phyloP scores from a whole-genome alignment of 2,888 invertebrate species.

The Trachelus stipa region DNA sequence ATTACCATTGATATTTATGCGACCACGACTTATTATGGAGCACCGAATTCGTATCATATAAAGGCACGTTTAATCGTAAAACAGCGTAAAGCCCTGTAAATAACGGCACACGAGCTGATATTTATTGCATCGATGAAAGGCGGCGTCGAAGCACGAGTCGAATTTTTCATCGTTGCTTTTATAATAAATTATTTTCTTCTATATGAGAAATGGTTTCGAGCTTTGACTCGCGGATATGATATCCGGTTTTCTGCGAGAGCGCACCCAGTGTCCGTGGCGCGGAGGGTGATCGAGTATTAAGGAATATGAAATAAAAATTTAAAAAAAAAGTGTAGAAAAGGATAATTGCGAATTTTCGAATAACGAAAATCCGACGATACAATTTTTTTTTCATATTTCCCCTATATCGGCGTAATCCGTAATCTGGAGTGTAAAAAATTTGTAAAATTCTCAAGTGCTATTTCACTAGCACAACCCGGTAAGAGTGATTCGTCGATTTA shows the following conservation, averaged over 20 bases:
- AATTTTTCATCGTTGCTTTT: slow-evolving; percentile 5
- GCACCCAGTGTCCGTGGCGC: background rate
- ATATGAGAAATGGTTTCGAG: slow-evolving; percentile 10
- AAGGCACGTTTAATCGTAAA: slow-evolving; percentile 24
- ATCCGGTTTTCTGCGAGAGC: slow-evolving; percentile 7
- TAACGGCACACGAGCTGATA: slow-evolving; percentile 33
- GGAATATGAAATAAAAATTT: background rate
- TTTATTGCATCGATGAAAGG: slow-evolving; percentile 35
- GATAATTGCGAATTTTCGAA: background rate
- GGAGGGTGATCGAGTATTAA: background rate
- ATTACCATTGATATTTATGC: slow-evolving; percentile 11
- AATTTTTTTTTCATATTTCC: background rate
- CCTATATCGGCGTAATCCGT: background rate
- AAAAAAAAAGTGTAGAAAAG: background rate
- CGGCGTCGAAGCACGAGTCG: slow-evolving; percentile 20
- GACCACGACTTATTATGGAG: slow-evolving; percentile 1
- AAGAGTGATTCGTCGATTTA: background rate
- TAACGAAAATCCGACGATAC: background rate
- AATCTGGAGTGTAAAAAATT: background rate
- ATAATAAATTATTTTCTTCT: slow-evolving; percentile 22
- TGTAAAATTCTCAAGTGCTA: background rate
- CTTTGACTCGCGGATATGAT: slow-evolving; percentile 5
- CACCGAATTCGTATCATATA: slow-evolving; percentile 10
- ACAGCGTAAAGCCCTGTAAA: slow-evolving; percentile 34
- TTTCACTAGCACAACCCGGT: fast-evolving